A percentile compares a stretch with the other conserved stretches of the same genome.
phyloP scores from a whole-genome alignment of 2,797 vertebrate species.

The Psittacula echo region DNA sequence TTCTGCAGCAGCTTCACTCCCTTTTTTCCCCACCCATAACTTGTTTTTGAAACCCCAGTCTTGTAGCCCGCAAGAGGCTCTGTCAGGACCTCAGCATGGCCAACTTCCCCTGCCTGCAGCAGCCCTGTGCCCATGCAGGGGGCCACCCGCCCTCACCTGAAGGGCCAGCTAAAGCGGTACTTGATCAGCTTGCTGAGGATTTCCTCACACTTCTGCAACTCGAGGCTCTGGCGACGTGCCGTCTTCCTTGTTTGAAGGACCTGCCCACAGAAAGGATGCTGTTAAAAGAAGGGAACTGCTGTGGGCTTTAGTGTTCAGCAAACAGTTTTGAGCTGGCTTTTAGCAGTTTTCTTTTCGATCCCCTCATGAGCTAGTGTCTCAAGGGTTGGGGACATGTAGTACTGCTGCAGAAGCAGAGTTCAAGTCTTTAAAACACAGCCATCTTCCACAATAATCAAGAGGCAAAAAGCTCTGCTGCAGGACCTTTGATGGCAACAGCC shows the following conservation, averaged over 20 bases:
- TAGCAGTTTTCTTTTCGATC: not conserved
- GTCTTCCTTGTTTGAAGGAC: conserved; percentile 86
- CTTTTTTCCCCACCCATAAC: not conserved
- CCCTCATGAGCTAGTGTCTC: not conserved
- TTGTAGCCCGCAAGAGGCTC: not conserved
- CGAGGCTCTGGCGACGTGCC: conserved; percentile 81
- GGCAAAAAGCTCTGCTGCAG: not conserved
- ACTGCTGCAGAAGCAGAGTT: not conserved
- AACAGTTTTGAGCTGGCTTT: not conserved
- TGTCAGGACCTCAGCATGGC: not conserved
- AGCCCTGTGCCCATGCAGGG: not conserved
- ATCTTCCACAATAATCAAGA: not conserved
- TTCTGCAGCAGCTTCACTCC: not conserved
- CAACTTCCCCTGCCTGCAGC: fast-evolving
- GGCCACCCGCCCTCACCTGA: conserved; percentile 85
- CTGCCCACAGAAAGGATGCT: conserved; percentile 72
- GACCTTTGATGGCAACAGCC: not conserved
- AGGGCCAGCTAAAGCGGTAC: conserved; percentile 97
- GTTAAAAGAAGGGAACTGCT: not conserved
- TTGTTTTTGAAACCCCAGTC: not conserved
- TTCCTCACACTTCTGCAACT: conserved; percentile 94
- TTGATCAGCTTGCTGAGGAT: conserved; percentile 93
- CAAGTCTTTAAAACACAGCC: not conserved
- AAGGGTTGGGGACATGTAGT: not conserved
- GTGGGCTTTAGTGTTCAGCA: not conserved